Evolutionary conservation across 2,113 vertebrate genomes (phyloP).

Genomic region (Lophura nycthemera): DNA sequence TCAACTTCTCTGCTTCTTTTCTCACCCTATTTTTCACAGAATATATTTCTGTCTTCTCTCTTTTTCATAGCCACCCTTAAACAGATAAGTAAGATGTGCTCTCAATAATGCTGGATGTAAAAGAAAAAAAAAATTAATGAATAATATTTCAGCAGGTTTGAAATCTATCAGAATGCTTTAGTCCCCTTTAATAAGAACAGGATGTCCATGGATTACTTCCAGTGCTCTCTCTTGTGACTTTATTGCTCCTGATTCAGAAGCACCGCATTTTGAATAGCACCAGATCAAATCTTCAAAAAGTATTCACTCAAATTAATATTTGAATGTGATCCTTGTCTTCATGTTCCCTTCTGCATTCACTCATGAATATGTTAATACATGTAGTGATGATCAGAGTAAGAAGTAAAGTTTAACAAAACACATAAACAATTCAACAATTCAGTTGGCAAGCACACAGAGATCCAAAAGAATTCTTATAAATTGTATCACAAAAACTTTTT

Average conservation of each 20-base stretch:
- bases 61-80: neutral
- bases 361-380: neutral
- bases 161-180: conserved; percentile 51
- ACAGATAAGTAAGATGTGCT: neutral
- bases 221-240: neutral
- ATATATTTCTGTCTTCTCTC: neutral
- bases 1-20: neutral
- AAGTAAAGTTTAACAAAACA: neutral
- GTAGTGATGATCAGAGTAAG: neutral
- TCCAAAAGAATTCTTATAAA: neutral
- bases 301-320: neutral
- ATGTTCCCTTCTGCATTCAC: neutral
- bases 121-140: neutral
- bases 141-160: conserved; percentile 31
- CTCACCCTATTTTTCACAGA: neutral
- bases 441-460: neutral
- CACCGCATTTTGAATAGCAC: neutral
- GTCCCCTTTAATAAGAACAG: conserved; percentile 28
- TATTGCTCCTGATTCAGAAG: conserved; percentile 39
- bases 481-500: neutral
- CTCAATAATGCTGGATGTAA: neutral
- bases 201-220: conserved; percentile 54
- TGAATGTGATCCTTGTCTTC: neutral
- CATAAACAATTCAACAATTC: neutral
- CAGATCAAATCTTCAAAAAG: neutral